Evolutionary conservation across 2,888 invertebrate genomes (phyloP).

Genomic region (Baronia brevicornis): DNA sequence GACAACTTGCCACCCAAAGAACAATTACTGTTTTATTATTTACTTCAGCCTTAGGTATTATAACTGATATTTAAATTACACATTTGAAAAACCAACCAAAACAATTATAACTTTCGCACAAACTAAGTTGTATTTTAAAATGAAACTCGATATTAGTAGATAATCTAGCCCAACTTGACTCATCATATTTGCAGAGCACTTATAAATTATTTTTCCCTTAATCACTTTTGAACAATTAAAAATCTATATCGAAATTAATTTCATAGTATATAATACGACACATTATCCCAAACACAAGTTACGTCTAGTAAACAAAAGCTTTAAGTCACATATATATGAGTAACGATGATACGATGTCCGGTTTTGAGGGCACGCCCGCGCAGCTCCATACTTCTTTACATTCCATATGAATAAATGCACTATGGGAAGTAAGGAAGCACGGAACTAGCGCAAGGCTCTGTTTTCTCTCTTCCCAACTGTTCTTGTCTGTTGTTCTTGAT

Average conservation of each 20-base stretch:
- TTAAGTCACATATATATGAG: conserved; percentile 37
- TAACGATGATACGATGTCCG: conserved; percentile 35
- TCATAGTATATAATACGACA: conserved; percentile 24
- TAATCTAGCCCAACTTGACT: no score
- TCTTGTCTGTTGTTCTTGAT: conserved; percentile 21
- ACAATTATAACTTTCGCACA: conserved; percentile 6
- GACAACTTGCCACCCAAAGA: conserved; percentile 57
- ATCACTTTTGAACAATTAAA: conserved; percentile 18
- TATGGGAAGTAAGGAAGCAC: conserved; percentile 98
- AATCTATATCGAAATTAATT: no score
- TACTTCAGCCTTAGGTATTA: conserved; percentile 14
- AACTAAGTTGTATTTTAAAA: no score
- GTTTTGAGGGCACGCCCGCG: conserved; percentile 62
- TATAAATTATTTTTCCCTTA: conserved; percentile 15
- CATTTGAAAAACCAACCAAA: conserved; percentile 11
- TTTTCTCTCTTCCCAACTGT: conserved; percentile 42
- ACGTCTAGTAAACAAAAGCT: conserved; percentile 26
- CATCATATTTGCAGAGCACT: no score
- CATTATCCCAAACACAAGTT: conserved; percentile 28
- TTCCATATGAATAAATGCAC: conserved; percentile 91
- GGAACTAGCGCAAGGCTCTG: conserved; percentile 83
- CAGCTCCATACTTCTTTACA: conserved; percentile 98
- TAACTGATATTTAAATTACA: conserved; percentile 9
- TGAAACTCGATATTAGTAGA: no score
- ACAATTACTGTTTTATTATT: conserved; percentile 31